phyloP scores from a whole-genome alignment of 2,888 invertebrate genomes.

The Onchidella celtica region DNA sequence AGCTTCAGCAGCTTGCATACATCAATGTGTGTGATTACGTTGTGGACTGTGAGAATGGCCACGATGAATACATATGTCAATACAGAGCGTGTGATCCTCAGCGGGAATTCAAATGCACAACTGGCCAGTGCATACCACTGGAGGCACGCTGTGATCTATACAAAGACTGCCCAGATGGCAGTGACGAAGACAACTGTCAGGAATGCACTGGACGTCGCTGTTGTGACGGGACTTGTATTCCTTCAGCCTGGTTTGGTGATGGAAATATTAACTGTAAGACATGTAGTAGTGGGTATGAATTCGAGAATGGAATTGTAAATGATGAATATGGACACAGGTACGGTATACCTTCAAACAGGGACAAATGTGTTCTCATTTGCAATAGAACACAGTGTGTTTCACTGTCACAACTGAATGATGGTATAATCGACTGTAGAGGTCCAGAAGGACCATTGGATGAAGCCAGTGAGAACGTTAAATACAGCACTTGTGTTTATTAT shows the following conservation, averaged over 20 bases:
- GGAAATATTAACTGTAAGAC: constrained; percentile 17
- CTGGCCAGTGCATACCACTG: background rate
- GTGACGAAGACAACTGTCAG: background rate
- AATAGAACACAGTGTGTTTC: background rate
- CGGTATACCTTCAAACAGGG: background rate
- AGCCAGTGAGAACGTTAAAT: background rate
- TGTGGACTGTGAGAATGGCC: constrained; percentile 5
- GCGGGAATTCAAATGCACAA: background rate
- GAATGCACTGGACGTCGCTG: background rate
- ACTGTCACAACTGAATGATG: background rate
- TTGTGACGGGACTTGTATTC: constrained; percentile 20
- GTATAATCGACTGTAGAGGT: background rate
- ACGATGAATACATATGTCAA: background rate
- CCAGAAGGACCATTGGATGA: constrained; percentile 37
- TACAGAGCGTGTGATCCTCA: background rate
- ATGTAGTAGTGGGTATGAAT: background rate
- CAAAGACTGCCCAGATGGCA: background rate
- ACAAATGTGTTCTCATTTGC: constrained; percentile 7
- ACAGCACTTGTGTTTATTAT: background rate
- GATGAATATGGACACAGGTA: background rate
- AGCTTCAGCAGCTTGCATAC: too few species aligned
- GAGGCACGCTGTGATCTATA: background rate
- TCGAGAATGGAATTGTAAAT: background rate
- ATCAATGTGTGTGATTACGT: constrained; percentile 22
- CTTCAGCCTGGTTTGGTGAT: background rate